Percentiles rank a stretch among this genome's conserved stretches.
These are phyloP conservation scores for Chymomyza fuscimana DNA, from an alignment of 2,888 invertebrate genomes.

Conservation along the genomic window DNA sequence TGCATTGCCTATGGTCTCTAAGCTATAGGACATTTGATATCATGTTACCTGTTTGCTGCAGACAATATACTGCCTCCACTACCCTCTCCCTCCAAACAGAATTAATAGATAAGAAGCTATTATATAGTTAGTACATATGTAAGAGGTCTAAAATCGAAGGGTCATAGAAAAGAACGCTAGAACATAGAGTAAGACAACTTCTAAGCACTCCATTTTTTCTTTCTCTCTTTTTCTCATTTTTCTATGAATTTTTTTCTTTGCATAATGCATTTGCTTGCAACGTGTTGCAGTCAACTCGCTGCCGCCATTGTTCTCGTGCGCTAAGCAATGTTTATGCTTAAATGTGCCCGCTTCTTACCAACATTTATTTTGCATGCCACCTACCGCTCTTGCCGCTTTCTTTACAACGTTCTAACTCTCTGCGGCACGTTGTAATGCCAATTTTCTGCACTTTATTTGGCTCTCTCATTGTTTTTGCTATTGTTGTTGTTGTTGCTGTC, in stretches of 20 bases:
- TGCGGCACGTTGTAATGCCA: constrained; percentile 52
- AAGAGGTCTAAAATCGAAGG: too few relatives aligned
- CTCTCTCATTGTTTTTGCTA: not conserved
- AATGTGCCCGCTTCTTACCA: constrained; percentile 31
- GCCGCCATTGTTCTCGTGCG: constrained; percentile 51
- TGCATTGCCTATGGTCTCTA: too few relatives aligned
- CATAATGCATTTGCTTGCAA: constrained; percentile 13
- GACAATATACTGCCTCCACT: too few relatives aligned
- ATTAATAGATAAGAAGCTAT: too few relatives aligned
- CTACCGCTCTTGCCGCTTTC: constrained; percentile 1
- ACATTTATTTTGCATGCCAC: constrained; percentile 70
- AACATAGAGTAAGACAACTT: not conserved
- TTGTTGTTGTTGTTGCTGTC: constrained; percentile 19
- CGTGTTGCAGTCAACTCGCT: constrained; percentile 36
- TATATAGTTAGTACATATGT: too few relatives aligned
- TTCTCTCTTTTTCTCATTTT: not conserved
- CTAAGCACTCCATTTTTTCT: constrained; percentile 1
- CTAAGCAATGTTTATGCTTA: constrained; percentile 68
- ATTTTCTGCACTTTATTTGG: constrained; percentile 66
- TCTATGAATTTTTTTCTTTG: constrained; percentile 23
- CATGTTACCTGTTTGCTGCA: too few relatives aligned
- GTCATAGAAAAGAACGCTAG: too few relatives aligned
- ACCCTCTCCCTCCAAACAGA: too few relatives aligned
- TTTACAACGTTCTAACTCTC: not conserved
- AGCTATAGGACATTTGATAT: too few relatives aligned